Percentiles rank a stretch among this genome's conserved stretches.
Conservation (phyloP, 1,140 invertebrate species). For the Polypedilum pembai region DNA sequence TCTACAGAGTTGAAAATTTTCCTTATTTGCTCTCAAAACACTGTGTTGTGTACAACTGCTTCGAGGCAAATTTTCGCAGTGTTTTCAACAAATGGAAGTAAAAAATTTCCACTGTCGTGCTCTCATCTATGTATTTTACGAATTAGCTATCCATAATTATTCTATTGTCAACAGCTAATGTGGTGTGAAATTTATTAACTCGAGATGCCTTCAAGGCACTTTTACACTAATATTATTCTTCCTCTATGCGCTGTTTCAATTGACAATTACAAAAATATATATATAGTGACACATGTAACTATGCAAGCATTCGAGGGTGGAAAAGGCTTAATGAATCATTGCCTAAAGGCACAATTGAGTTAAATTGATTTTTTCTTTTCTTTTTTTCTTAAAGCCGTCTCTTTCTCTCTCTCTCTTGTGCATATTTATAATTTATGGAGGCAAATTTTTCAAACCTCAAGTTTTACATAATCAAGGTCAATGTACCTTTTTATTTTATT, state of each 20-base stretch:
- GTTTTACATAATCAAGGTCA: too few species aligned
- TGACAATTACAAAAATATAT: background rate
- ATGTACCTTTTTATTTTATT: too few species aligned
- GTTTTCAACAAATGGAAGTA: background rate
- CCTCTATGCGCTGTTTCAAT: too few species aligned
- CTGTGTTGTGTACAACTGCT: background rate
- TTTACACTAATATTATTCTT: background rate
- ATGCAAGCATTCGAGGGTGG: background rate
- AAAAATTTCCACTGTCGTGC: background rate
- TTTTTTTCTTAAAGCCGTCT: too few species aligned
- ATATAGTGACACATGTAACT: constrained; percentile 17
- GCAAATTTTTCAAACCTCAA: too few species aligned
- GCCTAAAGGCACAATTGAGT: background rate
- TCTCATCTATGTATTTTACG: constrained; percentile 14
- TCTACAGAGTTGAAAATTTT: background rate
- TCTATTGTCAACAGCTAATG: constrained; percentile 34
- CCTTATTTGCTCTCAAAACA: background rate
- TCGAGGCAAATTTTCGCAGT: background rate
- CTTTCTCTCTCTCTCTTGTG: too few species aligned
- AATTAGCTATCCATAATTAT: constrained; percentile 32
- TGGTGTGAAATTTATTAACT: constrained; percentile 34
- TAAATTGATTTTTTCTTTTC: too few species aligned
- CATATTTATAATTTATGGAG: too few species aligned
- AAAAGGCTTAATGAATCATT: background rate
- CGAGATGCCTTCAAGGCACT: background rate